Conservation (phyloP, 2,113 vertebrate genomes). For the Laterallus jamaicensis region DNA sequence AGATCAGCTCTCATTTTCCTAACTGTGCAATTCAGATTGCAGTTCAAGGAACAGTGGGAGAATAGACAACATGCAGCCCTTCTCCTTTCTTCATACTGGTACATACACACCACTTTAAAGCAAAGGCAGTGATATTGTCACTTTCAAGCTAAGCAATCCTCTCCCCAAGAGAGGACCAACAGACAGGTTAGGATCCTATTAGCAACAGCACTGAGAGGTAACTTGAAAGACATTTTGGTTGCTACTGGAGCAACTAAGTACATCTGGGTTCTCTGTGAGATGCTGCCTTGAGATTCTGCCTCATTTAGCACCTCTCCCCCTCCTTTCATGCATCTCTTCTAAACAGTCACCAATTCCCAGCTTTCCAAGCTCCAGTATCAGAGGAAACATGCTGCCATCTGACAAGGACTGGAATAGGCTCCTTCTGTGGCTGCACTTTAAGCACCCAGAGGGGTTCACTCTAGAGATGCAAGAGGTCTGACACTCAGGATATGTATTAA, state of each 20-base stretch:
- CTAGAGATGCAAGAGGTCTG: not conserved
- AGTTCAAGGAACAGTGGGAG: not conserved
- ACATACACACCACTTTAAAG: accelerated
- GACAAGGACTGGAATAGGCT: not conserved
- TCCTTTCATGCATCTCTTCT: not conserved
- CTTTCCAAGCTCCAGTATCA: not conserved
- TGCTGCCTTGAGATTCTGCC: not conserved
- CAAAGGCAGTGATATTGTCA: not conserved
- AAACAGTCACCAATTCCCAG: not conserved
- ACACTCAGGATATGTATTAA: not conserved
- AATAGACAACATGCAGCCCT: accelerated
- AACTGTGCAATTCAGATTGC: not conserved
- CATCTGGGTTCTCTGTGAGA: not conserved
- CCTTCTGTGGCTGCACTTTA: not conserved
- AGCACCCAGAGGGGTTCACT: not conserved
- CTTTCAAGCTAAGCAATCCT: not conserved
- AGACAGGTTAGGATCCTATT: not conserved
- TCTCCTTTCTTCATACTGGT: not conserved
- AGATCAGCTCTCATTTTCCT: not conserved
- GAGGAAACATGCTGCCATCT: not conserved
- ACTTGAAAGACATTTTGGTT: not conserved
- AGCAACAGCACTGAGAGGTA: not conserved
- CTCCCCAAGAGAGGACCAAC: not conserved
- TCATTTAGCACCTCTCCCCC: not conserved
- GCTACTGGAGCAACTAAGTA: not conserved